These are phyloP conservation scores for Elysia crispata DNA, from an alignment of 2,888 invertebrate genomes.

Conservation along the genomic window DNA sequence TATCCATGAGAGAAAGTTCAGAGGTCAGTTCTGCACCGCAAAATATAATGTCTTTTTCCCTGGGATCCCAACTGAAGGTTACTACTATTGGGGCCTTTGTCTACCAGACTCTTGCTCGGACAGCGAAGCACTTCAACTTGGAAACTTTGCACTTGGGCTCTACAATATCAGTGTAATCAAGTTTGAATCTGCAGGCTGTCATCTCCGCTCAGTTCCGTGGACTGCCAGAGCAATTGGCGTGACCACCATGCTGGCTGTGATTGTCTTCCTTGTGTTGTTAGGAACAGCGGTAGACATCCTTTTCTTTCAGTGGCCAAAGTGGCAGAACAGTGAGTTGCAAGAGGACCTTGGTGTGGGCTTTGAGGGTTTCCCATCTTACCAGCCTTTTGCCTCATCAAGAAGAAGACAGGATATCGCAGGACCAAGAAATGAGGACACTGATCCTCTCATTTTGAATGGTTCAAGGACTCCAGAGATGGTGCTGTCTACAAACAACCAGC, in stretches of 20 bases:
- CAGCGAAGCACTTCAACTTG: slow-evolving; percentile 25
- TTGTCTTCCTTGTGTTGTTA: slow-evolving; percentile 39
- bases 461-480: neutral
- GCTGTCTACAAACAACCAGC: neutral
- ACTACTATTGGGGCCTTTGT: slow-evolving; percentile 25
- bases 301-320: slow-evolving; percentile 47
- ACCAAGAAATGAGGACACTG: neutral
- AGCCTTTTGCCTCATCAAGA: neutral
- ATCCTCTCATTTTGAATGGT: neutral
- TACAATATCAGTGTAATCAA: neutral
- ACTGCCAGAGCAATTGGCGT: neutral
- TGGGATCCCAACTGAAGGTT: neutral
- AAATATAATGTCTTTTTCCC: neutral
- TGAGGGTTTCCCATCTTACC: neutral
- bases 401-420: no score
- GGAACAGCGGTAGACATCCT: slow-evolving; percentile 47
- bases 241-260: neutral
- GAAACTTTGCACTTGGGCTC: slow-evolving; percentile 3
- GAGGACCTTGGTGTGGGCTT: neutral
- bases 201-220: neutral
- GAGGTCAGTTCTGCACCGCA: neutral
- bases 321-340: slow-evolving; percentile 27
- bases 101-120: slow-evolving; percentile 44
- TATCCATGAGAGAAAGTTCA: neutral
- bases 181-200: neutral